These are phyloP conservation scores for Ceramica pisi DNA, from an alignment of 2,888 invertebrate genomes.

Conservation along the genomic window DNA sequence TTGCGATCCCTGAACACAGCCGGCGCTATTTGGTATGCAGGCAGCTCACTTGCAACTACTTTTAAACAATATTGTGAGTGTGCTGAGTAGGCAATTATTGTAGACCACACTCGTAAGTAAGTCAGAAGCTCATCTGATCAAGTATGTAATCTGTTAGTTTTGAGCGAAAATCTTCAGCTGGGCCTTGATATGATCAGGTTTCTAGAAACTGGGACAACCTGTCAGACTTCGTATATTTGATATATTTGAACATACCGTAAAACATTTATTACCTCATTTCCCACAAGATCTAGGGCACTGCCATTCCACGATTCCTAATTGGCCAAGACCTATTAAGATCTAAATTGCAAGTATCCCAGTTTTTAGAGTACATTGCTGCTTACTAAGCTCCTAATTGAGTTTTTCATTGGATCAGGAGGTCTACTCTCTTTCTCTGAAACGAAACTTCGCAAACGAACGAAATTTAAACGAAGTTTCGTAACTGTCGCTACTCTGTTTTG, in stretches of 20 bases:
- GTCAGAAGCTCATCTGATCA: no score
- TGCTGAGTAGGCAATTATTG: no score
- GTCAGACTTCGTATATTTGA: no score
- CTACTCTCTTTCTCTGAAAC: no score
- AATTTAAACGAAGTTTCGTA: no score
- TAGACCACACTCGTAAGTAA: no score
- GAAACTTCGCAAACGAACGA: no score
- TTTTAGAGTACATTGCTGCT: slow-evolving; percentile 14
- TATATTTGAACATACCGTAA: slow-evolving; percentile 13
- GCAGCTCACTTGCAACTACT: no score
- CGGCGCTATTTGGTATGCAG: no score
- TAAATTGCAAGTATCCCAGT: slow-evolving; percentile 18
- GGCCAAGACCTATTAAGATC: slow-evolving; percentile 30
- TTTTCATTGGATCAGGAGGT: no score
- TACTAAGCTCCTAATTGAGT: not conserved
- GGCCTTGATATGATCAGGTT: not conserved
- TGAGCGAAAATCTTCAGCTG: not conserved
- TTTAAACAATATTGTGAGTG: no score
- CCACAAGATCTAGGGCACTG: slow-evolving; percentile 21
- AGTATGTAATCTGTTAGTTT: not conserved
- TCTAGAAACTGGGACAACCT: not conserved
- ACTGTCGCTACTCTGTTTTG: no score
- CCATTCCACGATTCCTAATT: slow-evolving; percentile 37
- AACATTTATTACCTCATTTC: slow-evolving; percentile 21
- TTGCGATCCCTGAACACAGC: not conserved